phyloP scores from a whole-genome alignment of 2,113 vertebrate species.

The Orycteropus afer region DNA sequence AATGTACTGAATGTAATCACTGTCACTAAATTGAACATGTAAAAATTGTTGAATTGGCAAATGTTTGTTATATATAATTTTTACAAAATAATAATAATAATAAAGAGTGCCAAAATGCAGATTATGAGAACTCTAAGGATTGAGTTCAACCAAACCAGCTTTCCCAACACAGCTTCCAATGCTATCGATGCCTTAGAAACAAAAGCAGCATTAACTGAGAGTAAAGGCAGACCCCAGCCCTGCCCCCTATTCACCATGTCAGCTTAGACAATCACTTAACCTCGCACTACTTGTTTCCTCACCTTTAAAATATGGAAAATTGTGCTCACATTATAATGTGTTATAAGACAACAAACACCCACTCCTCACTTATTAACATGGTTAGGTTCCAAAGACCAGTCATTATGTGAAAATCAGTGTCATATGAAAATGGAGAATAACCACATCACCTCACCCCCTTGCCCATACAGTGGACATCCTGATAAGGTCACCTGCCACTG shows the following conservation, averaged over 20 bases:
- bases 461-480: too few relatives aligned
- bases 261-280: not conserved
- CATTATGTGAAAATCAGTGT: too few relatives aligned
- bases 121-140: not conserved
- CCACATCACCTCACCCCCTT: too few relatives aligned
- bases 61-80: not conserved
- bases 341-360: not conserved
- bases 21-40: not conserved
- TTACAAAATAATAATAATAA: not conserved
- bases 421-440: too few relatives aligned
- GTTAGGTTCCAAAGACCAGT: too few relatives aligned
- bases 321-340: not conserved
- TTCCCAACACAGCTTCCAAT: not conserved
- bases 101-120: not conserved
- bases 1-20: not conserved
- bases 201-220: not conserved
- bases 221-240: not conserved
- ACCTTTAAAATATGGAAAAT: not conserved
- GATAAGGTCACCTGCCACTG: too few relatives aligned
- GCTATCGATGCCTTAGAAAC: not conserved
- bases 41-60: not conserved
- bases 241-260: not conserved
- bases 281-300: not conserved
- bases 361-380: too few relatives aligned
- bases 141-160: not conserved